Conservation (phyloP, 2,113 vertebrate genomes). For the Anser brachyrhynchus region DNA sequence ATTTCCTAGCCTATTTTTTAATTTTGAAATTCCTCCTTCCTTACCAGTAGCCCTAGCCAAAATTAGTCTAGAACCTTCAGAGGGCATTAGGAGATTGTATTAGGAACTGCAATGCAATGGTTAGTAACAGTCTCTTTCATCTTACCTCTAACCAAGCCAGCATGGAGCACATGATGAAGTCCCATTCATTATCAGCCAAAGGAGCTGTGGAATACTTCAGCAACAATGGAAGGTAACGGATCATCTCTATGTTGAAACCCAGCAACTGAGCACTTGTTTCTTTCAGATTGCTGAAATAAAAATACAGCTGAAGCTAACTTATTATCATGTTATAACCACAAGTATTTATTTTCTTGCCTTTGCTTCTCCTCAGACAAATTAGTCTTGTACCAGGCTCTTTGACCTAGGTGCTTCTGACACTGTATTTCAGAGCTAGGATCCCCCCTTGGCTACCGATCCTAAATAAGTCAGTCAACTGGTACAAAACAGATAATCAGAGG, state of each 20-base stretch:
- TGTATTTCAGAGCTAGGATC: neutral
- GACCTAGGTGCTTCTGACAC: neutral
- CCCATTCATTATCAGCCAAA: constrained; percentile 87
- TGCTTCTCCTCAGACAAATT: neutral
- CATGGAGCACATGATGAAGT: constrained; percentile 95
- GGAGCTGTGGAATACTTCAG: constrained; percentile 75
- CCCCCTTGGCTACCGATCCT: neutral
- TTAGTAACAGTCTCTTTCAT: neutral
- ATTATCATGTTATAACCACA: neutral
- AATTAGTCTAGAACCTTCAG: neutral
- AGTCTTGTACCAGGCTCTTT: neutral
- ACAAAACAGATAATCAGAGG: neutral
- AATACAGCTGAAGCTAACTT: constrained; percentile 5
- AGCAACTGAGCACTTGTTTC: constrained; percentile 79
- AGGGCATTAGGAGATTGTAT: neutral
- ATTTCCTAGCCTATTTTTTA: neutral
- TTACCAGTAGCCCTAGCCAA: too few species aligned
- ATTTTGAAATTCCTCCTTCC: too few species aligned
- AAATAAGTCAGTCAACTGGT: neutral
- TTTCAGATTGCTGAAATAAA: constrained; percentile 83
- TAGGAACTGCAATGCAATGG: neutral
- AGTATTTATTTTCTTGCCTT: neutral
- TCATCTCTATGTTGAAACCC: constrained; percentile 89
- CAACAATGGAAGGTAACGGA: constrained; percentile 87
- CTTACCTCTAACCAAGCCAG: constrained; percentile 94